Percentiles rank a stretch among this genome's conserved stretches.
Conservation (phyloP, 2,113 vertebrate genomes). For the Dipodomys ordii region DNA sequence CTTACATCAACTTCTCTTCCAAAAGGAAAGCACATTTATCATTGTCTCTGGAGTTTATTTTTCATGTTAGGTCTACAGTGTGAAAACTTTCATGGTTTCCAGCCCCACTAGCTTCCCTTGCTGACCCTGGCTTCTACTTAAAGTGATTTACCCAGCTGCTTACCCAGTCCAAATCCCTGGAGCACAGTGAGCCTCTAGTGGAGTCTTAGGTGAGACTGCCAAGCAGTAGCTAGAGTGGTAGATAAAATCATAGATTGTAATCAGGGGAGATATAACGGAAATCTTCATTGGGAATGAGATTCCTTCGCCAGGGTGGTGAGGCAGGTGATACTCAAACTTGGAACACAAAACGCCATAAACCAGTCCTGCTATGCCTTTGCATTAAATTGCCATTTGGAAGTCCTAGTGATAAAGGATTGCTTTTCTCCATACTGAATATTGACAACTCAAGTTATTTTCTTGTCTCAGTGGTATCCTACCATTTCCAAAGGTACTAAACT, state of each 20-base stretch:
- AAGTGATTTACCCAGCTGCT: neutral
- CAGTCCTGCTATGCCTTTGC: neutral
- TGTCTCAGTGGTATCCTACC: neutral
- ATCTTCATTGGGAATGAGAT: neutral
- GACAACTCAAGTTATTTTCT: neutral
- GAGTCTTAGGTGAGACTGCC: neutral
- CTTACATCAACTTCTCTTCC: neutral
- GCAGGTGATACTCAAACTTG: neutral
- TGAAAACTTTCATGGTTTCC: neutral
- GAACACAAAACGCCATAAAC: neutral
- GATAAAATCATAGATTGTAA: neutral
- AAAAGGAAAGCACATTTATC: slow-evolving; percentile 4
- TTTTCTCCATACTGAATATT: neutral
- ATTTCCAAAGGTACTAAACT: slow-evolving; percentile 9
- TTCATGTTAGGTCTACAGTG: neutral
- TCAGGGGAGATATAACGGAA: neutral
- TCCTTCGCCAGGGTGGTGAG: neutral
- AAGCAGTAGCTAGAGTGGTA: neutral
- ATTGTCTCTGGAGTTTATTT: neutral
- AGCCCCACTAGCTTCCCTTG: neutral
- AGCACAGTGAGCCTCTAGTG: neutral
- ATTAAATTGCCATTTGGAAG: neutral
- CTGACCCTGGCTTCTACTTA: neutral
- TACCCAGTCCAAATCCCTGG: neutral
- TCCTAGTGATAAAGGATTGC: neutral